Evolutionary conservation across 1,140 invertebrate species (phyloP).

Genomic region (Prorops nasuta): DNA sequence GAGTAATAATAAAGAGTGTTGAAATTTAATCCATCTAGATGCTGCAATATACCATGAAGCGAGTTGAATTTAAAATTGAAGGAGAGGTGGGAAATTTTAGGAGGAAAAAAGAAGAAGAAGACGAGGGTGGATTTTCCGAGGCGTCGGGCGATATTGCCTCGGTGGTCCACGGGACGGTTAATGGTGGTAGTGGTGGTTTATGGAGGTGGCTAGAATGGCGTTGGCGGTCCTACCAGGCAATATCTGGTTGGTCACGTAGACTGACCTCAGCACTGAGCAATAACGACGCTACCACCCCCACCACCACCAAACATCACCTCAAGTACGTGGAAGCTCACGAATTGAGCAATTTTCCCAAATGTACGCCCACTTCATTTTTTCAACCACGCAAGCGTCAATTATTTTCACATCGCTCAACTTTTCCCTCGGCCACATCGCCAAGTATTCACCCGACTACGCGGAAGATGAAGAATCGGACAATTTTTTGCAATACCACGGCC

Average conservation of each 20-base stretch:
- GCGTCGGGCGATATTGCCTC: slow-evolving; percentile 40
- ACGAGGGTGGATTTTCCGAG: slow-evolving; percentile 14
- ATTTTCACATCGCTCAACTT: no score
- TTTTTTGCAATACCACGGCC: no score
- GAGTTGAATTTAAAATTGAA: no score
- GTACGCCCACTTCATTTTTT: no score
- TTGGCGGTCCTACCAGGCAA: slow-evolving; percentile 37
- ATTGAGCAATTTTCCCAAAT: no score
- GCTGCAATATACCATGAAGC: no score
- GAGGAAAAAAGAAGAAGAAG: not conserved
- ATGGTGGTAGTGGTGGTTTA: slow-evolving; percentile 33
- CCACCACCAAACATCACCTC: slow-evolving; percentile 42
- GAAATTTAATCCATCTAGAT: no score
- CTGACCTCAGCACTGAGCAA: slow-evolving; percentile 53
- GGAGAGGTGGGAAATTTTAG: not conserved
- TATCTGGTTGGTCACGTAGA: slow-evolving; percentile 54
- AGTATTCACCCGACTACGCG: no score
- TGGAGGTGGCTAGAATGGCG: slow-evolving; percentile 35
- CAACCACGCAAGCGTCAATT: no score
- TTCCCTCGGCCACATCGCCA: no score
- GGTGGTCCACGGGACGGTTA: slow-evolving; percentile 39
- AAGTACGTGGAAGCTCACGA: slow-evolving; percentile 21
- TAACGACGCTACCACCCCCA: slow-evolving; percentile 40
- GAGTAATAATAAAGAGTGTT: no score
- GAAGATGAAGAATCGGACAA: no score